Conservation (phyloP, 2,888 invertebrate genomes). For the Caenorhabditis japonica region DNA sequence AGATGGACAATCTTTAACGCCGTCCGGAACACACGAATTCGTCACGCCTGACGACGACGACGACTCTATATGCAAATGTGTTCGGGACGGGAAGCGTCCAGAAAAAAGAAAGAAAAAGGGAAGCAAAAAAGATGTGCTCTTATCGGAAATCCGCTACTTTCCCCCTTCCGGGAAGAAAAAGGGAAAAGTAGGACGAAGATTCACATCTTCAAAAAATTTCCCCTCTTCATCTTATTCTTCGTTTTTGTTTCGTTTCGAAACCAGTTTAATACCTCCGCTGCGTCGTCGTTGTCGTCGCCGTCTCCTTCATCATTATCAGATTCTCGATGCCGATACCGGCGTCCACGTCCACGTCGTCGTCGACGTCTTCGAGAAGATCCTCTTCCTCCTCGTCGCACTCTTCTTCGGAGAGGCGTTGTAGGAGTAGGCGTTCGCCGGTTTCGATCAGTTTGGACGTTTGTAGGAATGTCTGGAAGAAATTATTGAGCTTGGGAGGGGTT, state of each 20-base stretch:
- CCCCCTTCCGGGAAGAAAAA: slow-evolving; percentile 21
- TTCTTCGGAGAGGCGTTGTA: slow-evolving; percentile 45
- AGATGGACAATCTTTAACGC: neutral
- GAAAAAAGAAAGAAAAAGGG: neutral
- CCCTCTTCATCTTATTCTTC: neutral
- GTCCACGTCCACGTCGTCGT: slow-evolving; percentile 18
- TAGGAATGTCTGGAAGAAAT: slow-evolving; percentile 62
- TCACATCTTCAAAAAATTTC: slow-evolving; percentile 1
- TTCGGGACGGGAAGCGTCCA: no score
- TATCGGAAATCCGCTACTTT: slow-evolving; percentile 49
- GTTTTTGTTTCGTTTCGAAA: slow-evolving; percentile 4
- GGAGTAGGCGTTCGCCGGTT: slow-evolving; percentile 56
- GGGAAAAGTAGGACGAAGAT: slow-evolving; percentile 41
- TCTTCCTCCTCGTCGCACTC: slow-evolving; percentile 56
- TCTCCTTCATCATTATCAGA: slow-evolving; percentile 33
- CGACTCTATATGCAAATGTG: slow-evolving; percentile 40
- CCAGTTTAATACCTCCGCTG: slow-evolving; percentile 4
- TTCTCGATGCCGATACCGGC: slow-evolving; percentile 38
- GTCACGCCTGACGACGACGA: slow-evolving; percentile 19
- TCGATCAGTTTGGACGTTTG: slow-evolving; percentile 65
- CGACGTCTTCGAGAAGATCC: slow-evolving; percentile 51
- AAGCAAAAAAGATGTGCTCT: slow-evolving; percentile 39
- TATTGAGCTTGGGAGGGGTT: neutral
- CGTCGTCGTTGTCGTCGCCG: slow-evolving; percentile 15
- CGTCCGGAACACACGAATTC: slow-evolving; percentile 19